Evolutionary conservation across 2,113 vertebrate species (phyloP), one percentile per base, ranked within the genome.

Genomic region (Hepsetus odoe): DNA sequence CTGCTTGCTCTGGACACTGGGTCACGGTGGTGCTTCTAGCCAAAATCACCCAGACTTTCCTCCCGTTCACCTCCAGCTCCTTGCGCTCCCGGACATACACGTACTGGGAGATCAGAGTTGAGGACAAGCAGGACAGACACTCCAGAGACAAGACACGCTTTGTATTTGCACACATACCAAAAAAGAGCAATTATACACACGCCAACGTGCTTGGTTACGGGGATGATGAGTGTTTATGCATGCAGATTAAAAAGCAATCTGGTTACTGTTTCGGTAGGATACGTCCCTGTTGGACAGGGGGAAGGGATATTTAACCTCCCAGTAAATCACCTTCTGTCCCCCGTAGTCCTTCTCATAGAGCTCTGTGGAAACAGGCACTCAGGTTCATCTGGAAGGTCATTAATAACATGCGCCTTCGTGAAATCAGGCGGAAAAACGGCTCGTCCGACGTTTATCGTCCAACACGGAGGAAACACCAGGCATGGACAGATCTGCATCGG

Each of bases 291-390:
- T 96, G 20, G 94, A 94, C 83, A 98, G 80, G 33, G 94, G 94
- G 28, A 97, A 94, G 0, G 96, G 96, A 90, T 96, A 98, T 61
- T 96, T 96, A 76, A 98, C 95, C 85, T 98, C 92, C 96, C 96
- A 98, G 93, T 97, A 97, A 77, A 97, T 93, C 1, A 93, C 88
- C 0, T 71, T 87, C 83, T 94, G 84, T 74, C 93, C 94, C 24
- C 84, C 72, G 0, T 86, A 90, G 33, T 92, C 93, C 55, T 91
- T 80, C 84, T 97, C 94, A 69, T 88, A 44, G 9, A 93, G 91
- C 77, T 92, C 92, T 93, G 80, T n/a, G 18, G 9, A 32, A 28
- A 8, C 65, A 20, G 80, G 20, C 30, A 62, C 28, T 20, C 0
- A 13, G 1, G 26, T 22, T 59, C 24, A 58, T 10, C 1, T 1